phyloP scores from a whole-genome alignment of 2,113 vertebrate species.

The Embiotoca jacksoni region DNA sequence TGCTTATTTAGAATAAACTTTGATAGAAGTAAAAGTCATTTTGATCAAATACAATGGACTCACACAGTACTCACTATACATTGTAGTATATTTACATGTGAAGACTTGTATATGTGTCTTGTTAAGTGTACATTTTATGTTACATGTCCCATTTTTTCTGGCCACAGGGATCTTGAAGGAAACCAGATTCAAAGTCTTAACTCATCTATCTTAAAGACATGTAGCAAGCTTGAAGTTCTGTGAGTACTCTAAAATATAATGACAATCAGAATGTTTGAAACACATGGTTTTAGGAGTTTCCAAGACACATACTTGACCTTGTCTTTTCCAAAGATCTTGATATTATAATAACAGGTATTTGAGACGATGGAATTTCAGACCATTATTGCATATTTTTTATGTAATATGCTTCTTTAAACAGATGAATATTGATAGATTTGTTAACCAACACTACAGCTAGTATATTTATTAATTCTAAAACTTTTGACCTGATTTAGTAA shows the following conservation, averaged over 20 bases:
- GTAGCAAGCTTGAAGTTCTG: conserved; percentile 83
- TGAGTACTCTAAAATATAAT: conserved; percentile 76
- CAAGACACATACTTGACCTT: not conserved
- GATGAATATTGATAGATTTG: too few species aligned
- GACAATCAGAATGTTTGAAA: not conserved
- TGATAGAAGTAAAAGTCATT: not conserved
- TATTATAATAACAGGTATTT: too few species aligned
- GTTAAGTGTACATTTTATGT: not conserved
- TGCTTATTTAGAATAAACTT: not conserved
- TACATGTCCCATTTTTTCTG: not conserved
- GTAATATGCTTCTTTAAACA: too few species aligned
- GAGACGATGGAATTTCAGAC: too few species aligned
- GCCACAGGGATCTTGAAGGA: conserved; percentile 85
- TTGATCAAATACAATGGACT: not conserved
- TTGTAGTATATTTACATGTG: not conserved
- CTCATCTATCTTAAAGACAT: conserved; percentile 83
- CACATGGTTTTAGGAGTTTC: not conserved
- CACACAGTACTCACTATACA: not conserved
- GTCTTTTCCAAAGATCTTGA: not conserved
- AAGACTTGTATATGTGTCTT: not conserved
- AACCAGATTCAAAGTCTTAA: conserved; percentile 83
- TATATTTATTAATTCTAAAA: too few species aligned
- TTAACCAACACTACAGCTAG: too few species aligned
- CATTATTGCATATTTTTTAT: too few species aligned
- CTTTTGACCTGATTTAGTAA: too few species aligned